Evolutionary conservation across 2,113 vertebrate genomes (phyloP), one percentile per base, ranked within the genome.

Genomic region (Hemicordylus capensis): DNA sequence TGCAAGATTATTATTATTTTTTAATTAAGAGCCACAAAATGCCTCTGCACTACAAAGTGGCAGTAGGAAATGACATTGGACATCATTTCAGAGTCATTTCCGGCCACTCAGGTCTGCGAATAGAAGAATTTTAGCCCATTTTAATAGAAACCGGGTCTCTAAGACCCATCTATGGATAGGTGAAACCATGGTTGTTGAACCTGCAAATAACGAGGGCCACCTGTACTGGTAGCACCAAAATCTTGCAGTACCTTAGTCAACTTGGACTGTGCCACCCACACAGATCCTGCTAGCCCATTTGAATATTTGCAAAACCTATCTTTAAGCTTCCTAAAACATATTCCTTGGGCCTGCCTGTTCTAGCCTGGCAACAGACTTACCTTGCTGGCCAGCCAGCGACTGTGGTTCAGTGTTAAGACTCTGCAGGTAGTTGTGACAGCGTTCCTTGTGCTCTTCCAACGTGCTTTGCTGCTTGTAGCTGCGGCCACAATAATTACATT

Each of bases 391-490:
- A 88, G 95, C 67, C 84, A 97, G 95, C 10, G 96, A 88, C 87
- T 97, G 97, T 77, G 95, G 95, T 76, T 97, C 96, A 63, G 97
- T 93, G 91, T 97, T 96, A 90, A 98, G 97, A 92, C 97, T 98
- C 96, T 98, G 98, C 81, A 97, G 96, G 95, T 97, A 98, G 95
- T 95, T 97, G 93, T 99, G 97, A 90, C 98, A 99, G 28, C 97
- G 97, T 83, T 99, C 98, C 80, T 97, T 97, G 95, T 99, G 98
- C 87, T 99, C 98, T 84, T 99, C 98, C 91, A 99, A 92, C 74
- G 98, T 98, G 91, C 96, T 98, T 93, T 98, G 98, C 94, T 98
- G 98, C 92, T 99, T 99, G 95, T 99, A 99, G 97, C 98, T 98
- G 63, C 98, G 98, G 84, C 98, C 98, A 22, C 98, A 99, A 96